Percentiles rank a stretch among this genome's conserved stretches.
These are phyloP conservation scores for Tribolium madens DNA, from an alignment of 1,140 invertebrate genomes.

Conservation along the genomic window DNA sequence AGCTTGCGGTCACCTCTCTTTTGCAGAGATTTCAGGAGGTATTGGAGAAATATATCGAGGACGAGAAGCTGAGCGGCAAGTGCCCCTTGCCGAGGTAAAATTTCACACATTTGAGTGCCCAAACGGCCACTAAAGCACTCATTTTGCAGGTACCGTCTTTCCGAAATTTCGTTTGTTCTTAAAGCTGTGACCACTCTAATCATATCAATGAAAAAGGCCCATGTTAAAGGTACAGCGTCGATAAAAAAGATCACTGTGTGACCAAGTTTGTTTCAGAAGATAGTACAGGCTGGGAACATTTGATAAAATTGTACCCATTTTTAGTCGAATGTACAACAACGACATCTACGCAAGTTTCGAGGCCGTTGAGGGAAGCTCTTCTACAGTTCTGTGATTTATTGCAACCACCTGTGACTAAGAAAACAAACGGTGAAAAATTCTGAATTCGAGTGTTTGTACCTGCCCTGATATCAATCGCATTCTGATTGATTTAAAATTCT, in stretches of 20 bases:
- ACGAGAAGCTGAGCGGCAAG: constrained; percentile 90
- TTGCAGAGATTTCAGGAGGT: constrained; percentile 95
- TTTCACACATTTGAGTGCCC: too few relatives aligned
- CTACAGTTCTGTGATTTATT: constrained; percentile 90
- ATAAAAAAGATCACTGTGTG: neutral
- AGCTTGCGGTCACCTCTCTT: constrained; percentile 90
- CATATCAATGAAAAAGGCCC: constrained; percentile 92
- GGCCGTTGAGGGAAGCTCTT: constrained; percentile 86
- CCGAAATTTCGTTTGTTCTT: constrained; percentile 96
- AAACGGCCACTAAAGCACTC: neutral
- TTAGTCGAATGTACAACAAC: constrained; percentile 90
- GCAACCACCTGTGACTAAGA: constrained; percentile 70
- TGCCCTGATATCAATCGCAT: constrained; percentile 13
- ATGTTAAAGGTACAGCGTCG: constrained; percentile 61
- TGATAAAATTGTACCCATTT: constrained; percentile 91
- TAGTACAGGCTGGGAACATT: constrained; percentile 89
- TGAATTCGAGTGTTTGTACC: constrained; percentile 38
- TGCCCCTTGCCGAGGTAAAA: constrained; percentile 89
- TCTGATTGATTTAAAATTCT: constrained; percentile 7
- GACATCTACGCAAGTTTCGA: constrained; percentile 81
- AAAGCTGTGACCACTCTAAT: constrained; percentile 95
- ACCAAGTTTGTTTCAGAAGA: constrained; percentile 74
- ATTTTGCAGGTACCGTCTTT: constrained; percentile 83
- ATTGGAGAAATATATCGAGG: constrained; percentile 87
- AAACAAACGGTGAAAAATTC: constrained; percentile 48